Percentiles rank a stretch among this genome's conserved stretches.
phyloP scores from a whole-genome alignment of 1,140 invertebrate genomes.

The Gryllus bimaculatus region DNA sequence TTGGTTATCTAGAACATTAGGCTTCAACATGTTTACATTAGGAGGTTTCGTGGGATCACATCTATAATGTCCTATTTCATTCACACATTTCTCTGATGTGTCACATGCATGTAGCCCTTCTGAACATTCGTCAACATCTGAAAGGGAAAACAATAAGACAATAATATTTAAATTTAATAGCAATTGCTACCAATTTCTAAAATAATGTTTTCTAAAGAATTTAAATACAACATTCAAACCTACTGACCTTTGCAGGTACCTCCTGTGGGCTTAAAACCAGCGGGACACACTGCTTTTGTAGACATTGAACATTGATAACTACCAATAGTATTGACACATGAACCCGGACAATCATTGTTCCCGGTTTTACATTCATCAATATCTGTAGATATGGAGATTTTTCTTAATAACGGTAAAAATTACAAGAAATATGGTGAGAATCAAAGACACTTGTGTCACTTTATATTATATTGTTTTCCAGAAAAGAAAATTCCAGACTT shows the following conservation, averaged over 20 bases:
- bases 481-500: too few relatives aligned
- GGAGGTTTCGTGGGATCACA: constrained; percentile 26
- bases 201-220: background rate
- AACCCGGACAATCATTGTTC: constrained; percentile 45
- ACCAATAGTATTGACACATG: constrained; percentile 15
- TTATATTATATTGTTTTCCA: too few relatives aligned
- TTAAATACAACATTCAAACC: background rate
- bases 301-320: constrained; percentile 11
- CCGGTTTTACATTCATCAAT: constrained; percentile 54
- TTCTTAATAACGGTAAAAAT: background rate
- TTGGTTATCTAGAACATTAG: background rate
- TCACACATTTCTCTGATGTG: constrained; percentile 29
- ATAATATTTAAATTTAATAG: background rate
- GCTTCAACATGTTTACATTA: background rate
- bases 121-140: constrained; percentile 52
- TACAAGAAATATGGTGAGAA: too few relatives aligned
- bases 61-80: constrained; percentile 32
- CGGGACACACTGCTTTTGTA: constrained; percentile 5
- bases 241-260: background rate
- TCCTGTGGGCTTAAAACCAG: constrained; percentile 9
- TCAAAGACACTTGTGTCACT: too few relatives aligned
- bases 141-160: constrained; percentile 19
- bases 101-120: constrained; percentile 30
- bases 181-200: background rate
- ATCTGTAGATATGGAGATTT: constrained; percentile 32